Conservation (phyloP, 2,113 vertebrate genomes). For the Clupea harengus region DNA sequence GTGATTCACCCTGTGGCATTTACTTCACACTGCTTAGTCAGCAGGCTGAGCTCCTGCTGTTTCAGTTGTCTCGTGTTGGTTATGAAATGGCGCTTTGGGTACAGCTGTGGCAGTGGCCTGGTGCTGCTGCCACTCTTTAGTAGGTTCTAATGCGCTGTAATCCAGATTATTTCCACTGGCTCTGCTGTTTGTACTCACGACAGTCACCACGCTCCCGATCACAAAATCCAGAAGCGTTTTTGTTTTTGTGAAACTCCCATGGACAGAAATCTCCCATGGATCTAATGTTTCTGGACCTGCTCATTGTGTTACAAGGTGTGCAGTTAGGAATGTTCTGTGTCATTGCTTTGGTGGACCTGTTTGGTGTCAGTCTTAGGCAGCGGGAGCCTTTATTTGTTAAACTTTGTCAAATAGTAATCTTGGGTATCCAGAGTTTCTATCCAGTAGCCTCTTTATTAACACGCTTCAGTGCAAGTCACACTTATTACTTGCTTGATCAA, state of each 20-base stretch:
- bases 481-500: neutral
- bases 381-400: neutral
- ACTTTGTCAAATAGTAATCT: neutral
- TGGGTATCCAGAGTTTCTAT: neutral
- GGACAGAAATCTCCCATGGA: neutral
- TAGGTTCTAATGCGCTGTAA: conserved; percentile 45
- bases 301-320: neutral
- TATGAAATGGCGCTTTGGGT: conserved; percentile 50
- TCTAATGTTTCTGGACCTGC: neutral
- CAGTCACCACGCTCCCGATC: neutral
- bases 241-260: neutral
- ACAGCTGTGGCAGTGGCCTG: conserved; percentile 36
- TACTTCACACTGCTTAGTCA: neutral
- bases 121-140: conserved; percentile 32
- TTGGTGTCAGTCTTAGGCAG: neutral
- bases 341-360: neutral
- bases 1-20: neutral
- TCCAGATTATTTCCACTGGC: conserved; percentile 41
- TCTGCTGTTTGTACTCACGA: neutral
- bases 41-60: neutral
- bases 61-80: conserved; percentile 33
- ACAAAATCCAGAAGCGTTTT: neutral
- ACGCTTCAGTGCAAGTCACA: neutral
- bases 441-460: neutral
- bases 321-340: neutral